phyloP scores from a whole-genome alignment of 1,140 invertebrate genomes.

The Ceratitis capitata region DNA sequence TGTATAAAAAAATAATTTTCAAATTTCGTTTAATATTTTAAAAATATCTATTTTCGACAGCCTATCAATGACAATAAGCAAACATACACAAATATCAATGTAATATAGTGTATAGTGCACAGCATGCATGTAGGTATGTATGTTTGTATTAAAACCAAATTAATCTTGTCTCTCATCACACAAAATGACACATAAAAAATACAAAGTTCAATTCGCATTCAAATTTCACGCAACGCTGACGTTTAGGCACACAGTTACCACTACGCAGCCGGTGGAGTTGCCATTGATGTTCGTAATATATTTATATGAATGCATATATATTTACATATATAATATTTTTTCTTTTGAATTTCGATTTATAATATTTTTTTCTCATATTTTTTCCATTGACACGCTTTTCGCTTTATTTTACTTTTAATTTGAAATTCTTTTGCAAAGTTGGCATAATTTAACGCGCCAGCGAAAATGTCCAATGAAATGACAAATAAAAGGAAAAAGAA shows the following conservation, averaged over 20 bases:
- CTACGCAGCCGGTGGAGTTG: too few species aligned
- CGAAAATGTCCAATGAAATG: conserved; percentile 1
- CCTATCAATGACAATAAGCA: too few species aligned
- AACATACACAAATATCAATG: too few species aligned
- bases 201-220: not conserved
- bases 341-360: not conserved
- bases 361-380: not conserved
- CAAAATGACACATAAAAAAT: not conserved
- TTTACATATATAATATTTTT: not conserved
- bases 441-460: conserved; percentile 26
- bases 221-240: conserved; percentile 22
- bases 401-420: conserved; percentile 31
- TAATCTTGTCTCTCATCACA: not conserved
- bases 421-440: conserved; percentile 13
- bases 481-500: not conserved
- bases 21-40: not conserved
- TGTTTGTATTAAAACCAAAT: not conserved
- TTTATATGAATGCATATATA: not conserved
- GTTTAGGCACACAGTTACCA: not conserved
- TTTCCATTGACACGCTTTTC: not conserved
- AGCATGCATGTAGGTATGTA: too few species aligned
- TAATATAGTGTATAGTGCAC: not conserved
- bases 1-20: too few species aligned
- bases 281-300: not conserved
- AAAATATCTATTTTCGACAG: too few species aligned